These are phyloP conservation scores for Heliothis subflexa DNA, from an alignment of 1,140 invertebrate species.

Conservation along the genomic window DNA sequence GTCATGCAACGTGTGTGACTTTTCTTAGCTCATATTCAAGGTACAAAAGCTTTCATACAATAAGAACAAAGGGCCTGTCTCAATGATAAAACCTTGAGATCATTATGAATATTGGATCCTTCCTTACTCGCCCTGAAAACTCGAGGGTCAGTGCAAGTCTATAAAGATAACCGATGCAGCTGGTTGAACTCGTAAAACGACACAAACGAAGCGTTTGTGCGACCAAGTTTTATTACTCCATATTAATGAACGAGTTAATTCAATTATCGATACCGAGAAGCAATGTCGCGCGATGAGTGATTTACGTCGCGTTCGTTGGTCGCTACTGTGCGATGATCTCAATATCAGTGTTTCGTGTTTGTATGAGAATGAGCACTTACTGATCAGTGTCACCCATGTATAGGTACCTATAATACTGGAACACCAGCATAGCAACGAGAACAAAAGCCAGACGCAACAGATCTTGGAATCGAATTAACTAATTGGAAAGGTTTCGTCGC, in stretches of 20 bases:
- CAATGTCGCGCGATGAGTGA: slow-evolving; percentile 76
- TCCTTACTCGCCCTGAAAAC: slow-evolving; percentile 54
- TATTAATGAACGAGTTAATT: slow-evolving; percentile 85
- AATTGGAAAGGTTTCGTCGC: slow-evolving; percentile 73
- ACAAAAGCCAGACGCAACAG: slow-evolving; percentile 38
- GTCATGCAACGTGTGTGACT: not conserved
- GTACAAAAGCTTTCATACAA: not conserved
- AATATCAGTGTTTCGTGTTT: slow-evolving; percentile 48
- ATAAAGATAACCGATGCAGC: slow-evolving; percentile 83
- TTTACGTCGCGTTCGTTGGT: slow-evolving; percentile 63
- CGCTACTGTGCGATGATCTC: slow-evolving; percentile 54
- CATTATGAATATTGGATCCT: not conserved
- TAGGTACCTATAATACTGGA: not conserved
- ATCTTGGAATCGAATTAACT: slow-evolving; percentile 69
- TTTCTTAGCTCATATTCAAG: not conserved
- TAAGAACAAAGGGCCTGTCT: slow-evolving; percentile 11
- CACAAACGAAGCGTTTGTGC: slow-evolving; percentile 78
- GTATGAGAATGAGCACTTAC: slow-evolving; percentile 20
- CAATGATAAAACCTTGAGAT: slow-evolving; percentile 19
- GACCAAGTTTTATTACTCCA: slow-evolving; percentile 76
- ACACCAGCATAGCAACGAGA: slow-evolving; percentile 24
- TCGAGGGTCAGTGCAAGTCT: slow-evolving; percentile 74
- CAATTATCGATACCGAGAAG: slow-evolving; percentile 82
- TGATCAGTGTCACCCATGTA: slow-evolving; percentile 11
- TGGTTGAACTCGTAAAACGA: slow-evolving; percentile 78